phyloP scores from a whole-genome alignment of 1,140 invertebrate species.

The Conopomorpha cramerella region DNA sequence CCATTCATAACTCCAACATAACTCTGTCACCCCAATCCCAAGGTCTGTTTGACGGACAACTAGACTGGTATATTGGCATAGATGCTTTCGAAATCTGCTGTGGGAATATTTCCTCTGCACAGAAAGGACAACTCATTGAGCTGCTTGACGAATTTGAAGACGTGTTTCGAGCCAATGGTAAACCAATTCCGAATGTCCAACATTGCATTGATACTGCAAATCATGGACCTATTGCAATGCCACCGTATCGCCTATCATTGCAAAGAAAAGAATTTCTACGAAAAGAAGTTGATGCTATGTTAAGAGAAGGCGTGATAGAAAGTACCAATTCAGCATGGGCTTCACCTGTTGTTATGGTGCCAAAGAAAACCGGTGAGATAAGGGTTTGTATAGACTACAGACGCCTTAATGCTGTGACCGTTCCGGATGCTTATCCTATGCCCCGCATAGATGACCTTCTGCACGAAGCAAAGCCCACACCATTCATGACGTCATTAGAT shows the following conservation, averaged over 20 bases:
- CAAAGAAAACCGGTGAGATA: slow-evolving; percentile 30
- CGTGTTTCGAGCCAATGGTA: slow-evolving; percentile 5
- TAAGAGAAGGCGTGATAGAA: slow-evolving; percentile 30
- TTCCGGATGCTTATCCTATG: slow-evolving; percentile 45
- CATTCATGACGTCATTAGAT: slow-evolving; percentile 48
- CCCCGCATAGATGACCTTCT: slow-evolving; percentile 55
- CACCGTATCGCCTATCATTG: slow-evolving; percentile 19
- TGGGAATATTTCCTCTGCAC: too few species aligned
- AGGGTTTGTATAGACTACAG: slow-evolving; percentile 32
- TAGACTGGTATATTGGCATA: too few species aligned
- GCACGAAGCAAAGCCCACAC: slow-evolving; percentile 19
- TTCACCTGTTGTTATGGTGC: slow-evolving; percentile 49
- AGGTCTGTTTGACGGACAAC: too few species aligned
- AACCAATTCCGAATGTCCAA: slow-evolving; percentile 9
- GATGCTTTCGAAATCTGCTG: too few species aligned
- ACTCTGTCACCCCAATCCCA: too few species aligned
- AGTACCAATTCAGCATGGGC: slow-evolving; percentile 44
- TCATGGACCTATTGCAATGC: slow-evolving; percentile 17
- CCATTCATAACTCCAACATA: too few species aligned
- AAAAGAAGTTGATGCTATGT: slow-evolving; percentile 17
- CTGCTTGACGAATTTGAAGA: neutral
- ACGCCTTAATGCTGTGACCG: slow-evolving; percentile 34
- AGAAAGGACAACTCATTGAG: too few species aligned
- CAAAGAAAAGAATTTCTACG: slow-evolving; percentile 9
- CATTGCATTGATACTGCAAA: slow-evolving; percentile 18